Evolutionary conservation across 2,888 invertebrate genomes (phyloP).

Genomic region (Horisme vitalbata): DNA sequence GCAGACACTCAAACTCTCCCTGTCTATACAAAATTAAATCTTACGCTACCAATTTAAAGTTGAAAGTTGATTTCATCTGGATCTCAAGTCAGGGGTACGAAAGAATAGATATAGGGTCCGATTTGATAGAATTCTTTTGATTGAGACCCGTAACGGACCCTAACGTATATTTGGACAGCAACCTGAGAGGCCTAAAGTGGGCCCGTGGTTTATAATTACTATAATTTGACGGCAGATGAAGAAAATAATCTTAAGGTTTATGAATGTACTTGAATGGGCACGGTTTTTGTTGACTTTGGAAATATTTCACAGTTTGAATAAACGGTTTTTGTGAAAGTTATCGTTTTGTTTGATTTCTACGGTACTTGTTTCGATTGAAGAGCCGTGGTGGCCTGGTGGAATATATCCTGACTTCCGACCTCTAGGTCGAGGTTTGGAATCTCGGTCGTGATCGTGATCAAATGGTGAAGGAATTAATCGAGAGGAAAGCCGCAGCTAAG

Average conservation of each 20-base stretch:
- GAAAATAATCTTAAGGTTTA: slow-evolving; percentile 43
- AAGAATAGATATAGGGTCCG: slow-evolving; percentile 81
- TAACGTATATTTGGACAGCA: slow-evolving; percentile 82
- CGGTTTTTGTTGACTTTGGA: slow-evolving; percentile 11
- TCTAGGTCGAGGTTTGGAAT: no score
- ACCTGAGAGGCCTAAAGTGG: slow-evolving; percentile 78
- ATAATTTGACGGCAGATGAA: slow-evolving; percentile 78
- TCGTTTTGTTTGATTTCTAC: no score
- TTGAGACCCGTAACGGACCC: slow-evolving; percentile 76
- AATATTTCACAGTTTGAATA: neutral
- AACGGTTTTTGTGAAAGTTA: neutral
- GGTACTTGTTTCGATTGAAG: no score
- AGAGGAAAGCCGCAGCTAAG: no score
- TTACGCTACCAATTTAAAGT: slow-evolving; percentile 27
- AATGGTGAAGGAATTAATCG: no score
- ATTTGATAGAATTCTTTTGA: slow-evolving; percentile 75
- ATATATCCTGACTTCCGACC: no score
- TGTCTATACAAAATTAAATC: slow-evolving; percentile 29
- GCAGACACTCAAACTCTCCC: slow-evolving; percentile 69
- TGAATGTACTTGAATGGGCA: slow-evolving; percentile 24
- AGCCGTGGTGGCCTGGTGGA: no score
- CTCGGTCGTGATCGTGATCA: no score
- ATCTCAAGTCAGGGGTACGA: slow-evolving; percentile 58
- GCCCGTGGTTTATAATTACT: slow-evolving; percentile 78
- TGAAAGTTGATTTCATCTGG: slow-evolving; percentile 26